Conservation (phyloP, 2,888 invertebrate genomes). For the Trisateles emortualis region DNA sequence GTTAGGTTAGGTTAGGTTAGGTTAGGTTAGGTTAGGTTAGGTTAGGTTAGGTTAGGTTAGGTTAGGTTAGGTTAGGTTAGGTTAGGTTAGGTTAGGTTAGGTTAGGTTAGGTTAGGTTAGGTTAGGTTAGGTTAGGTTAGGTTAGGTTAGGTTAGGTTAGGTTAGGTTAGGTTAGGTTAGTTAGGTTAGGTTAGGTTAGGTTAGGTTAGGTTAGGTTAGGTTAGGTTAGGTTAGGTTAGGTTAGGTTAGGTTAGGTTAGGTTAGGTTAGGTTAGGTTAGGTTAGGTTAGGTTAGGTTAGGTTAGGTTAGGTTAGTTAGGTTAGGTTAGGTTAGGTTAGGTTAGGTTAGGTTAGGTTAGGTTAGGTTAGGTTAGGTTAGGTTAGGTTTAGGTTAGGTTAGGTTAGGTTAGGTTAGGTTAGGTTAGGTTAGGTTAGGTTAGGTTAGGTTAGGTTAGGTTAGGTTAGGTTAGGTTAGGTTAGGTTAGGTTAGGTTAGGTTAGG, state of each 20-base stretch:
- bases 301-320: constrained; percentile 15
- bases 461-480: constrained; percentile 20
- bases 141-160: constrained; percentile 19
- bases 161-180: constrained; percentile 21
- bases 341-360: constrained; percentile 22
- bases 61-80: constrained; percentile 19
- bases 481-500: constrained; percentile 21
- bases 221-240: constrained; percentile 22
- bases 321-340: constrained; percentile 15
- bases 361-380: constrained; percentile 24
- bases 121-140: constrained; percentile 17
- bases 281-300: constrained; percentile 19
- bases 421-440: constrained; percentile 24
- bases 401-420: constrained; percentile 24
- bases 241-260: constrained; percentile 21
- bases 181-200: constrained; percentile 22
- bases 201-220: constrained; percentile 23
- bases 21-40: constrained; percentile 21
- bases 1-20: constrained; percentile 21
- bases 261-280: constrained; percentile 21
- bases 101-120: constrained; percentile 22
- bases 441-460: constrained; percentile 23
- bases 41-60: constrained; percentile 21
- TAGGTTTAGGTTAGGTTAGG: constrained; percentile 24
- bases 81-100: constrained; percentile 21